These are phyloP conservation scores for Nothobranchius kuhntae DNA, from an alignment of 2,113 vertebrate genomes.

Conservation along the genomic window DNA sequence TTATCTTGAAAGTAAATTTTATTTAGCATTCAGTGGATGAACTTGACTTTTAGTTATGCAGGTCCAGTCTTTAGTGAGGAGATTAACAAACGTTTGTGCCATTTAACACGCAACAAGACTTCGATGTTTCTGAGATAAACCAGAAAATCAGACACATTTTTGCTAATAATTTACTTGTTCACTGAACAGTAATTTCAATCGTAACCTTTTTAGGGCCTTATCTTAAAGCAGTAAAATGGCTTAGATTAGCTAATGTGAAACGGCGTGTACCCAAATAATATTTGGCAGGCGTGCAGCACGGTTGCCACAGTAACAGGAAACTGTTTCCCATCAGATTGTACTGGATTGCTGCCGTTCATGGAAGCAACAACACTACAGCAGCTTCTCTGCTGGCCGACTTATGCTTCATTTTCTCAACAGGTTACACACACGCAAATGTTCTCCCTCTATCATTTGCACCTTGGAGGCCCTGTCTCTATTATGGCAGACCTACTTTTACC, in stretches of 20 bases:
- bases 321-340: conserved; percentile 57
- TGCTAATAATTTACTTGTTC: background rate
- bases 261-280: conserved; percentile 35
- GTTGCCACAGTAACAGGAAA: conserved; percentile 42
- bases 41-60: too few relatives aligned
- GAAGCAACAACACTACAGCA: conserved; percentile 33
- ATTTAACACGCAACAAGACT: too few relatives aligned
- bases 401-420: conserved; percentile 63
- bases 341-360: conserved; percentile 53
- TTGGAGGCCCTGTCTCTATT: conserved; percentile 44
- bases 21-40: too few relatives aligned
- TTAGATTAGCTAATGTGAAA: conserved; percentile 13
- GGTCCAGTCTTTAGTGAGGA: too few relatives aligned
- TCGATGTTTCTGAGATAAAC: too few relatives aligned
- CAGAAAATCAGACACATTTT: background rate
- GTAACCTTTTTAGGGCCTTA: background rate
- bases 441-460: conserved; percentile 18
- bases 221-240: conserved; percentile 12
- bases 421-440: conserved; percentile 23
- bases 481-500: conserved; percentile 56
- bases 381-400: conserved; percentile 24
- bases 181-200: background rate
- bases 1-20: too few relatives aligned
- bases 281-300: conserved; percentile 26
- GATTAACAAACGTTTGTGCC: too few relatives aligned